phyloP scores from a whole-genome alignment of 2,113 vertebrate genomes.

The Limanda limanda region DNA sequence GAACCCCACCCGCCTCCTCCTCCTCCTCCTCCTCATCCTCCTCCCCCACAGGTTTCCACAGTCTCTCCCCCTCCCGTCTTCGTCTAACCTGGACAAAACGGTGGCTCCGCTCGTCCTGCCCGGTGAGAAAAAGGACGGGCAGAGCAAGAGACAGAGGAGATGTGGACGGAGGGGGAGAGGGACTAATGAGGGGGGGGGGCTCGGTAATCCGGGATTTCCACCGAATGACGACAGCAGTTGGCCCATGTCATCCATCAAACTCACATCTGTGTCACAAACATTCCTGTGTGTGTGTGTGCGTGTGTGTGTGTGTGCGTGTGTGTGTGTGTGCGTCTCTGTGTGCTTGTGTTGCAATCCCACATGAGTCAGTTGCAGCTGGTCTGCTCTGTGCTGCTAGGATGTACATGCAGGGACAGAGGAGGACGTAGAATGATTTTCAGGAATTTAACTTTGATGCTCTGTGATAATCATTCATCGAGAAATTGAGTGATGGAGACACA shows the following conservation, averaged over 20 bases:
- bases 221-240: slow-evolving; percentile 63
- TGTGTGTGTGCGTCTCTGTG: neutral
- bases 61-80: slow-evolving; percentile 4
- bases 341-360: slow-evolving; percentile 54
- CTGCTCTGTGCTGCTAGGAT: slow-evolving; percentile 22
- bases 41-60: slow-evolving; percentile 37
- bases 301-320: slow-evolving; percentile 10
- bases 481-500: neutral
- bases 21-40: slow-evolving; percentile 2
- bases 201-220: slow-evolving; percentile 80
- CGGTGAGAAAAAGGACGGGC: slow-evolving; percentile 7
- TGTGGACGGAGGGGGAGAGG: slow-evolving; percentile 19
- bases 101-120: slow-evolving; percentile 1
- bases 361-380: slow-evolving; percentile 79
- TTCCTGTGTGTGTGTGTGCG: slow-evolving; percentile 21
- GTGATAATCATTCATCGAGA: slow-evolving; percentile 5
- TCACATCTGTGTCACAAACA: slow-evolving; percentile 69
- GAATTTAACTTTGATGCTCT: slow-evolving; percentile 19
- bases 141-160: slow-evolving; percentile 23
- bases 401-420: slow-evolving; percentile 23
- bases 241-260: too few relatives aligned
- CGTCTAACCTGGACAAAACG: slow-evolving; percentile 33
- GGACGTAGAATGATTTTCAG: slow-evolving; percentile 19
- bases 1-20: slow-evolving; percentile 14
- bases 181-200: slow-evolving; percentile 34